These are phyloP conservation scores for Falco biarmicus DNA, from an alignment of 2,797 vertebrate genomes.

Conservation along the genomic window DNA sequence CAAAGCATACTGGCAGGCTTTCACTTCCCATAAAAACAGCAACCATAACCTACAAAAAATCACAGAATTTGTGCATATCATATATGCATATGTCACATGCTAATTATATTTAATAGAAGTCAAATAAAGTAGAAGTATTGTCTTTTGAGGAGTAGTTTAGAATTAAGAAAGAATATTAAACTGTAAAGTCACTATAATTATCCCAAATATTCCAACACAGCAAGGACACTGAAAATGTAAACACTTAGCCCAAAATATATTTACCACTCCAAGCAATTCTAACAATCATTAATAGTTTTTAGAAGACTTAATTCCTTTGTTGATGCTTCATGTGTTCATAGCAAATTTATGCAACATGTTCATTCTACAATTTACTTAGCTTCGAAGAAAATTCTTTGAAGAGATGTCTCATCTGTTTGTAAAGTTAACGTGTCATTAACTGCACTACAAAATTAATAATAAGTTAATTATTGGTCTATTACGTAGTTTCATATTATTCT, in stretches of 20 bases:
- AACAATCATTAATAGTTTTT: neutral
- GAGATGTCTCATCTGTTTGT: neutral
- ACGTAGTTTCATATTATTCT: neutral
- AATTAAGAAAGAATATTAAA: conserved; percentile 45
- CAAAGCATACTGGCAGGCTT: conserved; percentile 65
- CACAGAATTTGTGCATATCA: conserved; percentile 52
- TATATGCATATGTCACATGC: conserved; percentile 18
- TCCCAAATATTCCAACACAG: neutral
- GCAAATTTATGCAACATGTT: neutral
- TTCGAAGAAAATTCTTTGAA: neutral
- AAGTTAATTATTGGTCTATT: neutral
- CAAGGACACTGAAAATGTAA: neutral
- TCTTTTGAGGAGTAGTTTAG: conserved; percentile 18
- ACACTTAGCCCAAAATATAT: neutral
- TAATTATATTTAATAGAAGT: conserved; percentile 48
- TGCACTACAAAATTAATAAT: neutral
- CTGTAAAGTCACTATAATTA: neutral
- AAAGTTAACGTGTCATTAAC: neutral
- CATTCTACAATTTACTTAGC: neutral
- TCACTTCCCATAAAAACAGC: conserved; percentile 64
- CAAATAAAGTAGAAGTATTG: conserved; percentile 39
- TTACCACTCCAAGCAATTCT: neutral
- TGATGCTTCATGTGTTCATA: neutral
- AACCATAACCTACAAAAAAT: conserved; percentile 67
- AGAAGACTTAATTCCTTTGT: neutral